Evolutionary conservation across 2,888 invertebrate genomes (phyloP).

Genomic region (Pseudoips prasinana): DNA sequence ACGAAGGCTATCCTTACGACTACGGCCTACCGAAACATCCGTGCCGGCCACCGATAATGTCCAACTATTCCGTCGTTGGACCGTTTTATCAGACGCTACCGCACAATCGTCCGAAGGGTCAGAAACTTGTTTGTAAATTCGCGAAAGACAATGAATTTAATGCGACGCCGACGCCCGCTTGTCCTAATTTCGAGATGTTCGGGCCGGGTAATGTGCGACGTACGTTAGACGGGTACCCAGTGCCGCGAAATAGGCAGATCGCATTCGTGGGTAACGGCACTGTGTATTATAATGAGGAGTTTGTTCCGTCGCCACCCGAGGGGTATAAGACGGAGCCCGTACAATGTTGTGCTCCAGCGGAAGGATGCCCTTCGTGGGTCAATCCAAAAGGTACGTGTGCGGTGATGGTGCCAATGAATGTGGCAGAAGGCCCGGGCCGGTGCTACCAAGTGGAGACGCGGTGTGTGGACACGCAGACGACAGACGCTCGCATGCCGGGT

Average conservation of each 20-base stretch:
- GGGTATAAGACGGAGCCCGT: slow-evolving; percentile 85
- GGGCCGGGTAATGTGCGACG: slow-evolving; percentile 84
- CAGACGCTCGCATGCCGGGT: slow-evolving; percentile 69
- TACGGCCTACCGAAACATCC: slow-evolving; percentile 87
- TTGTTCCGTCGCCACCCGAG: slow-evolving; percentile 86
- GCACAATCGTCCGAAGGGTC: slow-evolving; percentile 85
- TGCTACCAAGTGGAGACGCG: slow-evolving; percentile 81
- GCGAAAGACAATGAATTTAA: slow-evolving; percentile 77
- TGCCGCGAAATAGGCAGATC: slow-evolving; percentile 76
- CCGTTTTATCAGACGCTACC: slow-evolving; percentile 89
- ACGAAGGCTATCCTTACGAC: slow-evolving; percentile 90
- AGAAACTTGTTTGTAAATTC: slow-evolving; percentile 74
- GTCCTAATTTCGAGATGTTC: slow-evolving; percentile 69
- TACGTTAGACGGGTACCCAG: slow-evolving; percentile 91
- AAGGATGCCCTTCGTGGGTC: slow-evolving; percentile 69
- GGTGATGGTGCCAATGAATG: slow-evolving; percentile 73
- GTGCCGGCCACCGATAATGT: slow-evolving; percentile 68
- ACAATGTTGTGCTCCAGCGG: slow-evolving; percentile 69
- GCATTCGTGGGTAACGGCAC: slow-evolving; percentile 74
- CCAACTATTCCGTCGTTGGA: slow-evolving; percentile 68
- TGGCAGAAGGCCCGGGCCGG: slow-evolving; percentile 68
- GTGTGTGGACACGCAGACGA: slow-evolving; percentile 84
- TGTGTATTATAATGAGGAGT: slow-evolving; percentile 79
- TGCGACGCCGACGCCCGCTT: slow-evolving; percentile 54
- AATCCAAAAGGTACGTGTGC: slow-evolving; percentile 79